Evolutionary conservation across 2,113 vertebrate species (phyloP), one percentile per base, ranked within the genome.

Genomic region (Clinocottus analis): DNA sequence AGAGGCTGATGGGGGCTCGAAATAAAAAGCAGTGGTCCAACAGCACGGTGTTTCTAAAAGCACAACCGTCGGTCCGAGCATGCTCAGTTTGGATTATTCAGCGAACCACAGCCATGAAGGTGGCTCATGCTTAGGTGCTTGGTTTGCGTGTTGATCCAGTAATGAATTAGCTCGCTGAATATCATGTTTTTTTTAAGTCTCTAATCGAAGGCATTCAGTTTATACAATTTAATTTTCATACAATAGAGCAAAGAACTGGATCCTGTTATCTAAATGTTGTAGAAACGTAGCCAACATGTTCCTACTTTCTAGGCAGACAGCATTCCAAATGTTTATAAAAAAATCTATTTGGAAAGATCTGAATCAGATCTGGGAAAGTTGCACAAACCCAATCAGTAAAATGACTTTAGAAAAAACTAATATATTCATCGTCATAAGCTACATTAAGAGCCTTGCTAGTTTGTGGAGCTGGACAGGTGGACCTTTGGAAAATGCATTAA

Each of bases 11-110:
- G 70, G 70, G 88, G 16, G 74, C 58, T 55, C 65, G 83, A 89
- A 90, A 86, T 82, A 77, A 86, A 80, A 60, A 49, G 17, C 7
- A 7, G 60, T 14, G 85, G 69, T 71, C 76, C 21, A 1, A 64
- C 58, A 55, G 37, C 25, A 19, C n/a, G 10, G 41, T 5, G 25
- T 51, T n/a, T 45, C 6, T n/a, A 31, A 70, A 43, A 17, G 0
- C 12, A 33, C 14, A 13, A 25, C 11, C n/a, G 41, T 58, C 7
- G 55, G 13, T 64, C 29, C 69, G 65, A 77, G 56, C 56, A 0
- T 1, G 58, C 75, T 77, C 64, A 69, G 75, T 16, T 33, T 31
- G 39, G 39, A 45, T 25, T 39, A 9, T 47, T 14, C 7, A 17
- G 39, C 37, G 45, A 49, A 49, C 45, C 19, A 21, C 45, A 49